Conservation (phyloP, 2,797 vertebrate genomes). For the Acipenser ruthenus region DNA sequence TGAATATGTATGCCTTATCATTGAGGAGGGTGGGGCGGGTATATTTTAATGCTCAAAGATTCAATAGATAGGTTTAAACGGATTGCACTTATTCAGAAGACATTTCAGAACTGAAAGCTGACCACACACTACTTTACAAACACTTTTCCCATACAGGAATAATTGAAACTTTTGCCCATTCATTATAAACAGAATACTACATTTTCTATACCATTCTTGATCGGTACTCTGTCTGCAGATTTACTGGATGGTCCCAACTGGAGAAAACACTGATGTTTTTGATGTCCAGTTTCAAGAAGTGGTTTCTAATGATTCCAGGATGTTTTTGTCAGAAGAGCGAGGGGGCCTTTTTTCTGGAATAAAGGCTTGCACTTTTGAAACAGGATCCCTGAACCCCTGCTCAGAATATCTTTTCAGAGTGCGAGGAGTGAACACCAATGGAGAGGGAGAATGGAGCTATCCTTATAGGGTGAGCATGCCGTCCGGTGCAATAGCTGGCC, state of each 20-base stretch:
- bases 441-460: slow-evolving; percentile 12
- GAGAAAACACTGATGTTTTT: slow-evolving; percentile 13
- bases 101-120: no score
- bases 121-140: no score
- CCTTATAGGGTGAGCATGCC: slow-evolving; percentile 12
- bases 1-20: no score
- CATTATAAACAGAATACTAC: no score
- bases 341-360: slow-evolving; percentile 5
- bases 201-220: neutral
- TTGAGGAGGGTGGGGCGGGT: no score
- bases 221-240: slow-evolving; percentile 7
- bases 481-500: neutral
- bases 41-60: no score
- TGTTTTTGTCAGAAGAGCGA: neutral
- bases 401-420: slow-evolving; percentile 6
- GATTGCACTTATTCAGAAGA: no score
- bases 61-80: no score
- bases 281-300: slow-evolving; percentile 19
- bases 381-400: slow-evolving; percentile 4
- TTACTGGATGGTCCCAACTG: slow-evolving; percentile 20
- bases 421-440: slow-evolving; percentile 2
- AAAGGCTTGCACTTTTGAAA: slow-evolving; percentile 13
- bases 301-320: neutral
- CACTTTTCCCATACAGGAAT: no score
- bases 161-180: no score